phyloP scores from a whole-genome alignment of 2,113 vertebrate genomes.

The Sapajus apella region DNA sequence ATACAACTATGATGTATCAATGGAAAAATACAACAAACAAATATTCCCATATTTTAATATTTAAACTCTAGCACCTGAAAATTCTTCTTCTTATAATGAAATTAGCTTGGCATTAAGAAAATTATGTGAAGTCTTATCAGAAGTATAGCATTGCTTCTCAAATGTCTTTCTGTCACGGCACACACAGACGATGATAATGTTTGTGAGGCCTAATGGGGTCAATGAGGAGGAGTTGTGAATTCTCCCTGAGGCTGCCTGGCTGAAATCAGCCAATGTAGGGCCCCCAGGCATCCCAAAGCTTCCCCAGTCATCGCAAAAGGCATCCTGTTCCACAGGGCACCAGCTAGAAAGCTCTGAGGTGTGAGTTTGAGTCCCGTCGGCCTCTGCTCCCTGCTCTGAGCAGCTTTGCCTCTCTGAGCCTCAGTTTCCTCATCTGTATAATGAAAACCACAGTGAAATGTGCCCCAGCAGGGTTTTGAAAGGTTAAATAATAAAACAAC shows the following conservation, averaged over 20 bases:
- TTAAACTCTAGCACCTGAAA: not conserved
- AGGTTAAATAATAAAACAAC: not conserved
- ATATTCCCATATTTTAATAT: not conserved
- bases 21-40: not conserved
- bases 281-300: not conserved
- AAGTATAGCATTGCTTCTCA: not conserved
- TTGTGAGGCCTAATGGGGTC: not conserved
- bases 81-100: not conserved
- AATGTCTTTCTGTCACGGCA: too few species aligned
- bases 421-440: not conserved
- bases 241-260: fast-evolving
- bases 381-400: not conserved
- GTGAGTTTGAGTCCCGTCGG: not conserved
- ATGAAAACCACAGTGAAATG: not conserved
- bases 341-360: not conserved
- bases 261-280: not conserved
- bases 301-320: not conserved
- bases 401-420: not conserved
- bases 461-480: not conserved
- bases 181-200: not conserved
- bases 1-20: not conserved
- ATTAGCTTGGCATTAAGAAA: not conserved
- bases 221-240: fast-evolving
- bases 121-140: not conserved
- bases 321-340: fast-evolving